Evolutionary conservation across 1,140 invertebrate species (phyloP), one percentile per base, ranked within the genome.

Genomic region (Anoplolepis gracilipes): DNA sequence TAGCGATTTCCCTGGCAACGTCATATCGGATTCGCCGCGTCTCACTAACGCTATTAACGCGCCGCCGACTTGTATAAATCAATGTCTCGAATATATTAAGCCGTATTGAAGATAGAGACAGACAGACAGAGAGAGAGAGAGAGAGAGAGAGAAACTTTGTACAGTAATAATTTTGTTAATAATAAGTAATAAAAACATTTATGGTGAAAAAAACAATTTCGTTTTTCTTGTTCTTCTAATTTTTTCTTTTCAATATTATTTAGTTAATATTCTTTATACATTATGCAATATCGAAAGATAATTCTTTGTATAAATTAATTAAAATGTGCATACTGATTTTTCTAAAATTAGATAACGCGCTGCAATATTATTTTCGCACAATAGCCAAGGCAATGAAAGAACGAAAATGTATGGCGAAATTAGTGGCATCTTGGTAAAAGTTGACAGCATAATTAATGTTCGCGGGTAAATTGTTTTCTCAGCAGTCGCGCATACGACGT

Each of bases 41-140:
- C 30, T 64, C 72, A 19, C 30, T 79, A 64, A 65, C 42, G 49
- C 30, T 39, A 64, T 76, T 64, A 84, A n/a, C 30, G 55, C 53
- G 25, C 11, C 33, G 25, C 1, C 30, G 8, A 22, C 28, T 46
- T 42, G 33, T 19, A 64, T 8, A 84, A 64, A 76, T 22, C 0
- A 53, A 69, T 4, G 13, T 62, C 28, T 70, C 30, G 61, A 11
- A 19, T 84, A 42, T 39, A 76, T 61, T 62, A 39, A 78, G 5
- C 30, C 5, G 8, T 1, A n/a, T 46, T 33, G 7, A 16, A 22
- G 13, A 22, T 1, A 49, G 30, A 30, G 10, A 42, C 39, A 30
- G n/a, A n/a, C n/a, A n/a, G n/a, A n/a, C n/a, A n/a, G n/a, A n/a
- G n/a, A n/a, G n/a, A n/a, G n/a, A n/a, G n/a, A n/a, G n/a, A n/a